Evolutionary conservation across 2,113 vertebrate species (phyloP), one percentile per base, ranked within the genome.

Genomic region (Mugil cephalus): DNA sequence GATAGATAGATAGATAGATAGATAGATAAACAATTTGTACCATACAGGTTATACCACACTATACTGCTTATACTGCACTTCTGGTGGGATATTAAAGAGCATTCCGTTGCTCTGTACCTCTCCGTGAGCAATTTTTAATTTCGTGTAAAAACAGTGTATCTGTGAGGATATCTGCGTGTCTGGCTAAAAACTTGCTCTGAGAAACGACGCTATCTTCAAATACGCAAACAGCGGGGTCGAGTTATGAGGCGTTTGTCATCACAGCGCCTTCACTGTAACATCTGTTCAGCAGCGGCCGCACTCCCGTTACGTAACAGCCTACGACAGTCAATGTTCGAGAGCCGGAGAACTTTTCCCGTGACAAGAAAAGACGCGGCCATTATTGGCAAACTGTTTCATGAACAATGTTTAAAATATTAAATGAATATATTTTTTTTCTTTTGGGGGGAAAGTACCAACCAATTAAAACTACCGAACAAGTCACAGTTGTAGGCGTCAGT

Each of bases 261-360:
- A 69, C 47, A 2, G 38, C 35, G 58, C 30, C 56, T n/a, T 77
- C 65, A 47, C 51, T 52, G 63, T 40, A 84, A 83, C 86, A 83
- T 80, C 85, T 81, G 80, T 39, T 69, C 63, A 8, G 30, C 61
- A 7, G 24, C 40, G 73, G 72, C 80, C 76, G 89, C 88, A 79
- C 83, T 71, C 75, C 1, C 70, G 30, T 92, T 92, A 89, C 86
- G 89, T 89, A 91, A 91, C 6, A 84, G 3, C 52, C 53, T 4
- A 42, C 50, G 71, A 77, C 79, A 50, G 38, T 66, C 73, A 38
- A 8, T 13, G 79, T 47, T 34, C 46, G 18, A 12, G 4, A 45
- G 43, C 54, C 40, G 21, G 69, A 43, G 56, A 91, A 90, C 77
- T 90, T 91, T 87, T 82, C 53, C 21, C 30, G 51, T 30, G 17